These are phyloP conservation scores for Megalonaias nervosa DNA, from an alignment of 1,140 invertebrate genomes.

Conservation along the genomic window DNA sequence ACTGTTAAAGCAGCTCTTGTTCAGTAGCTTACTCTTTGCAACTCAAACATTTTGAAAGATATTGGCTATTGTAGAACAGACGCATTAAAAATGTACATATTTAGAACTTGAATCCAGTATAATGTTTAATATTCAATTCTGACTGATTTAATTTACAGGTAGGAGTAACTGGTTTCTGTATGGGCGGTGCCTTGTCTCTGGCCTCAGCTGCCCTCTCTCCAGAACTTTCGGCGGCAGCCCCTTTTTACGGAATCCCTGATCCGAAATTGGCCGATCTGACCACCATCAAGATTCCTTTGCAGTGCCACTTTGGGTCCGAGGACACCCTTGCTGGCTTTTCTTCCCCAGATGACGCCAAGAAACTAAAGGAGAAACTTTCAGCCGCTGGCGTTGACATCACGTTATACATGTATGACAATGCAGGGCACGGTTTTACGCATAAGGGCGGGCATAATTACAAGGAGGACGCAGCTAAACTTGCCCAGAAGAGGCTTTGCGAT, in stretches of 20 bases:
- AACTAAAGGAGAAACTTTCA: slow-evolving; percentile 5
- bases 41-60: too few relatives aligned
- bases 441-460: slow-evolving; percentile 21
- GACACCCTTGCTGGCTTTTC: slow-evolving; percentile 36
- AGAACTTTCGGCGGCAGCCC: slow-evolving; percentile 55
- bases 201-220: slow-evolving; percentile 51
- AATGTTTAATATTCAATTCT: neutral
- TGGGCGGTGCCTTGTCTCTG: slow-evolving; percentile 62
- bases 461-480: slow-evolving; percentile 1
- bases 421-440: slow-evolving; percentile 23
- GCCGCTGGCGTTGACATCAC: slow-evolving; percentile 9
- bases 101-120: neutral
- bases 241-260: slow-evolving; percentile 62
- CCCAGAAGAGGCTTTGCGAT: neutral
- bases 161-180: slow-evolving; percentile 65
- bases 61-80: too few relatives aligned
- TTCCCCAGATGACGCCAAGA: slow-evolving; percentile 10
- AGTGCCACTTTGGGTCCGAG: slow-evolving; percentile 59
- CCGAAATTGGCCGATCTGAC: slow-evolving; percentile 49
- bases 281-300: slow-evolving; percentile 55
- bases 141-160: slow-evolving; percentile 36
- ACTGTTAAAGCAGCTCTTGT: too few relatives aligned
- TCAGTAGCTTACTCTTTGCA: too few relatives aligned
- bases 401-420: slow-evolving; percentile 9
- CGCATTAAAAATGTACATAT: neutral